A percentile compares a stretch with the other conserved stretches of the same genome.
Evolutionary conservation across 23 tunicate genomes (phyloP).

Genomic region (Styela plicata): DNA sequence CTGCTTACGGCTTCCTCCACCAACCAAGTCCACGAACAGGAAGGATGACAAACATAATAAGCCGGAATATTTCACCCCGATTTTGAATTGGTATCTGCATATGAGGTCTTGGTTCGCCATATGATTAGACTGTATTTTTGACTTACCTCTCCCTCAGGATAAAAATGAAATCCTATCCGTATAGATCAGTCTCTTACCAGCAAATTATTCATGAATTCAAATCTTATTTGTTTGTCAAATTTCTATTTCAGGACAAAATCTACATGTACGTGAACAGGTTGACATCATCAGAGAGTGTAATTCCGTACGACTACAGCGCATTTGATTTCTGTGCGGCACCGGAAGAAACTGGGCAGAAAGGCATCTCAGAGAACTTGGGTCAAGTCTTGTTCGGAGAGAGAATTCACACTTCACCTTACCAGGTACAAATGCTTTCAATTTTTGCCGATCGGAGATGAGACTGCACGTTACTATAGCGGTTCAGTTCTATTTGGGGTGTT

Average conservation of each 20-base stretch:
- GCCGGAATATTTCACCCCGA: too few relatives aligned
- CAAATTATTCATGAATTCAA: neutral
- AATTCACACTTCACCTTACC: conserved; percentile 74
- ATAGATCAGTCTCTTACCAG: neutral
- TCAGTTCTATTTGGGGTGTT: too few relatives aligned
- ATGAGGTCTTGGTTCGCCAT: too few relatives aligned
- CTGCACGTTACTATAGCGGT: too few relatives aligned
- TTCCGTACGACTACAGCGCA: conserved; percentile 85
- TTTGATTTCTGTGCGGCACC: conserved; percentile 81
- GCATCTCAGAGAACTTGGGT: conserved; percentile 88
- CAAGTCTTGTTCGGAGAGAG: conserved; percentile 98
- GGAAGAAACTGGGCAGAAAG: conserved; percentile 2
- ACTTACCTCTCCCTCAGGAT: too few relatives aligned
- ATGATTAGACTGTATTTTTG: too few relatives aligned
- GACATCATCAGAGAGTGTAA: conserved; percentile 86
- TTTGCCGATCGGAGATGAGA: too few relatives aligned
- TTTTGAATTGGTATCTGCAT: neutral
- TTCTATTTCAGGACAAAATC: conserved; percentile 50
- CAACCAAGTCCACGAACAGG: too few relatives aligned
- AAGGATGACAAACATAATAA: too few relatives aligned
- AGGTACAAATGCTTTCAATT: too few relatives aligned
- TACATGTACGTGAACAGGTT: conserved; percentile 88
- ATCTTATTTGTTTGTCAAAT: neutral
- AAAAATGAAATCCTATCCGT: too few relatives aligned
- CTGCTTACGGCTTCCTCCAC: too few relatives aligned